Evolutionary conservation across 2,888 invertebrate species (phyloP).

Genomic region (Nephrotoma flavescens): DNA sequence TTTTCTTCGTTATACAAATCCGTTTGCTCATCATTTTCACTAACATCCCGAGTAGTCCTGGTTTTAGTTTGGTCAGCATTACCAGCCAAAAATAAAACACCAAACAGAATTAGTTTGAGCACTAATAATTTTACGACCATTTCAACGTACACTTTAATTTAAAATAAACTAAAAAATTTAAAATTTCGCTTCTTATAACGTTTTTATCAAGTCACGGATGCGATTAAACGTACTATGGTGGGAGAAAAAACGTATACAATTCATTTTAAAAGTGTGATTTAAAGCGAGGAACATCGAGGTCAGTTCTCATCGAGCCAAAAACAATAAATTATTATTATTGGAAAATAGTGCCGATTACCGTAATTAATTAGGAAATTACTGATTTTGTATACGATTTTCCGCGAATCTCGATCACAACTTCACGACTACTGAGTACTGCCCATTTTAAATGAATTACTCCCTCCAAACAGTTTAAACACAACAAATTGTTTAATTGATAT

Average conservation of each 20-base stretch:
- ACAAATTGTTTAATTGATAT: background rate
- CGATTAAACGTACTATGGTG: too few species aligned
- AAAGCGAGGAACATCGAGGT: background rate
- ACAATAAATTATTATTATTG: background rate
- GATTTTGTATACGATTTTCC: background rate
- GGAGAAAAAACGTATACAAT: background rate
- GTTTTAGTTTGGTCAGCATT: background rate
- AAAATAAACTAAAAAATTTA: background rate
- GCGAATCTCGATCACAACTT: background rate
- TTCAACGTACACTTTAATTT: background rate
- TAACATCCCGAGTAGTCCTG: background rate
- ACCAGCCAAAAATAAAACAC: background rate
- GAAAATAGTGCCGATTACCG: background rate
- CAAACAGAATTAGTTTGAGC: background rate
- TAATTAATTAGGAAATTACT: background rate
- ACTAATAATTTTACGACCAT: background rate
- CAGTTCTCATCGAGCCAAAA: background rate
- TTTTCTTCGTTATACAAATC: background rate
- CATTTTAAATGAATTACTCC: background rate
- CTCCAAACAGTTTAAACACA: background rate
- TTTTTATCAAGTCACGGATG: background rate
- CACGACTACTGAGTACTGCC: background rate
- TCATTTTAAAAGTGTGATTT: background rate
- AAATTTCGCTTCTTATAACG: background rate
- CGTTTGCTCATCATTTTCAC: background rate